These are phyloP conservation scores for Eidolon helvum DNA, from an alignment of 2,113 vertebrate species.

Conservation along the genomic window DNA sequence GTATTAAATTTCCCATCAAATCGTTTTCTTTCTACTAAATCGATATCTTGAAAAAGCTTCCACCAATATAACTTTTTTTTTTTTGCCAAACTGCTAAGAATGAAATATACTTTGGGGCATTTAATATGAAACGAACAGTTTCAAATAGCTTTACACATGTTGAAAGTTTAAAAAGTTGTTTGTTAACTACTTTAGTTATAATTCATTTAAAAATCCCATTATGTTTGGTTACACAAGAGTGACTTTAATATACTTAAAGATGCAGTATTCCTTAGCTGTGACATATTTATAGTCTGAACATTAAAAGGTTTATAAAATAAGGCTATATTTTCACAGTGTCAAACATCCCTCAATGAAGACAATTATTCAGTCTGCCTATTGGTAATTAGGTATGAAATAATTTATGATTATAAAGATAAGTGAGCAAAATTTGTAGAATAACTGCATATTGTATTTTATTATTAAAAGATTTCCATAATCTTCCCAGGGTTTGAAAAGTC, in stretches of 20 bases:
- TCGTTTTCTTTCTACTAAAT: constrained; percentile 54
- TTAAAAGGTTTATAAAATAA: constrained; percentile 85
- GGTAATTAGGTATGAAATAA: constrained; percentile 84
- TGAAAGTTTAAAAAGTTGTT: constrained; percentile 83
- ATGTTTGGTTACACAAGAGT: constrained; percentile 88
- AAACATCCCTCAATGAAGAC: constrained; percentile 80
- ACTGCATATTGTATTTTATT: constrained; percentile 76
- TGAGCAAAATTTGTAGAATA: constrained; percentile 71
- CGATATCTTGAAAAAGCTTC: neutral
- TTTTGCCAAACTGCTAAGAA: constrained; percentile 51
- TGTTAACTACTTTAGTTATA: constrained; percentile 82
- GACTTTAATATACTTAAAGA: constrained; percentile 87
- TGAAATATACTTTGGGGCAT: constrained; percentile 53
- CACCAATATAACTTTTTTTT: neutral
- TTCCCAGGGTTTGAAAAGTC: constrained; percentile 61
- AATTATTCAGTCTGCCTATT: constrained; percentile 83
- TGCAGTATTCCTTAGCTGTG: constrained; percentile 82
- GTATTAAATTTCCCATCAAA: constrained; percentile 44
- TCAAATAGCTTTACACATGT: constrained; percentile 79
- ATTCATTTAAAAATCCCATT: constrained; percentile 88
- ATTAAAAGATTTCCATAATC: constrained; percentile 72
- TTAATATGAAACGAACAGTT: constrained; percentile 75
- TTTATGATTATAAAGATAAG: constrained; percentile 83
- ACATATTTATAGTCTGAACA: constrained; percentile 84
- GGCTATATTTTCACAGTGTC: constrained; percentile 83